These are phyloP conservation scores for Megathymus violae DNA, from an alignment of 1,140 invertebrate species.

Conservation along the genomic window DNA sequence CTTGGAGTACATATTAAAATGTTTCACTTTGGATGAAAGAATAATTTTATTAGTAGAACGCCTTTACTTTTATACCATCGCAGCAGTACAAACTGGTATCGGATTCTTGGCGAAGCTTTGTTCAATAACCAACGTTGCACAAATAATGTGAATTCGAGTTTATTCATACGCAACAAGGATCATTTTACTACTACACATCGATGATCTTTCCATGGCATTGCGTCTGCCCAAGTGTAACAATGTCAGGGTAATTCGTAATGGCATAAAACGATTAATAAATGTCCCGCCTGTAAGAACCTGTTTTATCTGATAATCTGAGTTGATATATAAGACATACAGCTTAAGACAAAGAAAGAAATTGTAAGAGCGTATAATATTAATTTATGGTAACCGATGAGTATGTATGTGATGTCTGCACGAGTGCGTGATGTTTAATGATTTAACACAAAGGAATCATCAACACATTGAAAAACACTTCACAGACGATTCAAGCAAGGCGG, in stretches of 20 bases:
- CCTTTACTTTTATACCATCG: constrained; percentile 53
- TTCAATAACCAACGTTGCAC: constrained; percentile 26
- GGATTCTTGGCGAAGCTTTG: constrained; percentile 39
- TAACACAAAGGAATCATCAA: too few relatives aligned
- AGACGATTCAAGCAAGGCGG: too few relatives aligned
- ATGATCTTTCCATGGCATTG: constrained; percentile 9
- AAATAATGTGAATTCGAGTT: constrained; percentile 19
- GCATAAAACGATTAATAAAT: constrained; percentile 22
- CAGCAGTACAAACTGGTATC: constrained; percentile 45
- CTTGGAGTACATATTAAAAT: constrained; percentile 49
- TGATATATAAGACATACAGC: too few relatives aligned
- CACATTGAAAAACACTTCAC: too few relatives aligned
- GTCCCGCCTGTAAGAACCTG: neutral
- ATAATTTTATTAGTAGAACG: constrained; percentile 42
- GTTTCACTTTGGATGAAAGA: constrained; percentile 41
- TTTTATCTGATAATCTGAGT: constrained; percentile 12
- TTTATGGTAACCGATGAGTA: too few relatives aligned
- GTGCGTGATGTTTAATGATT: too few relatives aligned
- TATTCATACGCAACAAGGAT: constrained; percentile 5
- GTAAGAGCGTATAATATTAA: too few relatives aligned
- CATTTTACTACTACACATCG: constrained; percentile 1
- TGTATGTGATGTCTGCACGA: too few relatives aligned
- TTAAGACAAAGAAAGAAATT: too few relatives aligned
- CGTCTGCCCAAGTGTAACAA: constrained; percentile 33
- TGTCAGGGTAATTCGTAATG: constrained; percentile 30